Evolutionary conservation across 2,113 vertebrate species (phyloP), one percentile per base, ranked within the genome.

Genomic region (Coracopsis vasa): DNA sequence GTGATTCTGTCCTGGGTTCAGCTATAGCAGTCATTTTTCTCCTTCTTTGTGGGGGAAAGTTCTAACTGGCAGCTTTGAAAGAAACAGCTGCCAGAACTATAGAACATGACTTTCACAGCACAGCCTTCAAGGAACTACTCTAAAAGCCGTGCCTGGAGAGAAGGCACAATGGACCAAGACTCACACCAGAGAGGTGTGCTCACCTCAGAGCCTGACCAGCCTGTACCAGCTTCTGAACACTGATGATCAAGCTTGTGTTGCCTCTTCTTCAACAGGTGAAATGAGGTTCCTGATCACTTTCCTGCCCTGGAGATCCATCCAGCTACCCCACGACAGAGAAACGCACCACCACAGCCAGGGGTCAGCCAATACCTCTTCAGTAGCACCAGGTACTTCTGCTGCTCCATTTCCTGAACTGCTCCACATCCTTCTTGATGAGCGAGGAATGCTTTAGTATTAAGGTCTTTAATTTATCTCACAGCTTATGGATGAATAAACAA

Each of bases 241-340:
- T 62, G n/a, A 42, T 4, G 15, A 58, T 31, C 13, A 37, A 2
- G 0, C 10, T 29, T 56, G 24, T 4, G 28, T 13, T 37, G 7
- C 29, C 61, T 45, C 28, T 41, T 82, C 71, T 87, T 48, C 66
- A 67, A 70, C 51, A 81, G 4, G 10, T 44, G 25, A 74, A 66
- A 53, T 29, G 8, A 47, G 12, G n/a, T 50, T 84, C 60, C 60
- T 84, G 54, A 45, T 27, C 12, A 29, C n/a, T 33, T 92, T 51
- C 53, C 65, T 33, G 11, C 47, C 44, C 28, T 67, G 67, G 10
- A 83, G 15, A 54, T 6, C 37, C 11, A 12, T 23, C 27, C 48
- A 81, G 53, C 13, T 13, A 44, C 13, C 0, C 18, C 41, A 23
- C 0, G 0, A 8, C 2, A 2, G 37, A 75, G 35, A 91, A 70